Percentiles rank a stretch among this genome's conserved stretches.
Conservation (phyloP, 2,888 invertebrate genomes). For the Punctoribates punctum region DNA sequence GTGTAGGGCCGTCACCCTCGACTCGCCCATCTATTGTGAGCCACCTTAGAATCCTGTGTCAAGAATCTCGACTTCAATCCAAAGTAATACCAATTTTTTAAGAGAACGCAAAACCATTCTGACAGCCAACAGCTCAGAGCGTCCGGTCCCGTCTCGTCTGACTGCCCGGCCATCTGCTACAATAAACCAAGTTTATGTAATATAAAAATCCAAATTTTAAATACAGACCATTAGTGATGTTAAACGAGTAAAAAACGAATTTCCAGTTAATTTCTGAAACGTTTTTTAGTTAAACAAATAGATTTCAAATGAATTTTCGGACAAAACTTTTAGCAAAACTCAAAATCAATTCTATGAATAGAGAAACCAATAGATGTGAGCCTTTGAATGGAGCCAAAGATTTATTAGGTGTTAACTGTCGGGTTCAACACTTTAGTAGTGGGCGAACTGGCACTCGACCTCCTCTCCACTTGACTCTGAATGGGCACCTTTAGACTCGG, state of each 20-base stretch:
- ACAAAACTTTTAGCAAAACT: neutral
- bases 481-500: slow-evolving; percentile 39
- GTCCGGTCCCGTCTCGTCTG: slow-evolving; percentile 37
- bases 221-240: neutral
- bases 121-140: slow-evolving; percentile 13
- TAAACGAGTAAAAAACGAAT: neutral
- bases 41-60: slow-evolving; percentile 30
- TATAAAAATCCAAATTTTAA: slow-evolving; percentile 6
- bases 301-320: neutral
- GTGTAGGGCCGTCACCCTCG: slow-evolving; percentile 37
- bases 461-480: slow-evolving; percentile 31
- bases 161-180: slow-evolving; percentile 35
- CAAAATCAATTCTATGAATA: slow-evolving; percentile 8
- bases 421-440: slow-evolving; percentile 29
- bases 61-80: slow-evolving; percentile 22
- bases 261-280: neutral
- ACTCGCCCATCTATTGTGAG: slow-evolving; percentile 37
- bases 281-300: slow-evolving; percentile 2
- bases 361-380: neutral
- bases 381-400: slow-evolving; percentile 14
- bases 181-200: neutral
- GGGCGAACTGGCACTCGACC: slow-evolving; percentile 30
- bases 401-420: slow-evolving; percentile 38
- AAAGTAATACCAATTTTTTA: slow-evolving; percentile 26
- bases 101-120: slow-evolving; percentile 27